These are phyloP conservation scores for Metaphire vulgaris DNA, from an alignment of 1,140 invertebrate species.

Conservation along the genomic window DNA sequence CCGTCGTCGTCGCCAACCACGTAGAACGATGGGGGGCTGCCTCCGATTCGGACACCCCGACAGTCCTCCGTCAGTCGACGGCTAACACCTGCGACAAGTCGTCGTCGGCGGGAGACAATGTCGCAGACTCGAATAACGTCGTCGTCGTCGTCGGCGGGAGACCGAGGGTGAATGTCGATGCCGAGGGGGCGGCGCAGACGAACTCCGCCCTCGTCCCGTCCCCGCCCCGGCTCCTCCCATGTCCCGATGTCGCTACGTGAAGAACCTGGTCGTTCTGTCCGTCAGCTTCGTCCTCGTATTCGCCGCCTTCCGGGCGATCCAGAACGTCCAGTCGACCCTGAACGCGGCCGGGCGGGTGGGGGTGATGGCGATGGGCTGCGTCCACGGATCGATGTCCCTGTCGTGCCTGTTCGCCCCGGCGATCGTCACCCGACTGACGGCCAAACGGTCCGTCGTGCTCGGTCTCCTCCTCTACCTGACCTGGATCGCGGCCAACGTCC, in stretches of 20 bases:
- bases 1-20: background rate
- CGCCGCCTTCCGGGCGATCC: constrained; percentile 48
- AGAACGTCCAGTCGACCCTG: constrained; percentile 48
- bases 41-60: background rate
- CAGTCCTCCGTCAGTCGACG: background rate
- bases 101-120: background rate
- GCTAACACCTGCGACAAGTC: background rate
- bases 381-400: constrained; percentile 45
- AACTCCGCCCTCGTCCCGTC: no score
- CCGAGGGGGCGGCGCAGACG: background rate
- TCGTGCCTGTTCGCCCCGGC: constrained; percentile 45
- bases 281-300: constrained; percentile 49
- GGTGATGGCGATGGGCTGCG: constrained; percentile 43
- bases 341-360: constrained; percentile 41
- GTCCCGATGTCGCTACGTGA: constrained; percentile 29
- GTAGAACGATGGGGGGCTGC: background rate
- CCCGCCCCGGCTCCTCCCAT: background rate
- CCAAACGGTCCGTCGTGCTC: constrained; percentile 46
- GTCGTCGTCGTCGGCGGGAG: background rate
- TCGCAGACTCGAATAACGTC: background rate
- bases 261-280: constrained; percentile 47
- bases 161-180: background rate
- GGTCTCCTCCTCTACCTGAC: constrained; percentile 45
- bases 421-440: constrained; percentile 43
- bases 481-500: constrained; percentile 49